Evolutionary conservation across 2,113 vertebrate genomes (phyloP), one percentile per base, ranked within the genome.

Genomic region (Scomber japonicus): DNA sequence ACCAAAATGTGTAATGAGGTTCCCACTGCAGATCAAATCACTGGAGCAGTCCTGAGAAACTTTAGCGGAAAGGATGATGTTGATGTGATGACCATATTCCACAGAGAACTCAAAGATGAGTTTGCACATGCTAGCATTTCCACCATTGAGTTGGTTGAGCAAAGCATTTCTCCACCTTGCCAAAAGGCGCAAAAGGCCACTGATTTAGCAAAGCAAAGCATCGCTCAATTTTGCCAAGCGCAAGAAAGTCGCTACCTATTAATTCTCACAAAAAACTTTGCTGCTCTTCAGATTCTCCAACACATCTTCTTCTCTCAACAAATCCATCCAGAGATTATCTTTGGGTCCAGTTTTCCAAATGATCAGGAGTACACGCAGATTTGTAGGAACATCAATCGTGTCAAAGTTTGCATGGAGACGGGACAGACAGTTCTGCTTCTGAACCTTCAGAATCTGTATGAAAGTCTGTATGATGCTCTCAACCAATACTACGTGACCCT

Each of bases 331-430:
- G 96, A 97, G 77, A 95, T 97, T 40, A 97, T 97, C 82, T 98
- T 97, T 24, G 97, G 97, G 13, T 98, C 97, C 4, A 95, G 97
- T 40, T 98, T 98, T 54, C 96, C 96, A 0, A 95, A 94, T 9
- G 97, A 98, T 86, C 97, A 97, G 14, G 96, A 97, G 6, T 97
- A 98, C 21, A 95, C 96, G 1, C 97, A 97, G 68, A 95, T 98
- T 72, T 98, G 97, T 91, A 91, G 95, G 2, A 97, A 97, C 83
- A 97, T 98, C 86, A 97, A 97, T 48, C 93, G 96, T 1, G 95
- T 98, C 55, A 98, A 98, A 21, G 87, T 96, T 35, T 97, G 97
- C 89, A 98, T 98, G 97, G 97, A 98, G 83, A 97, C 96, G 0
- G 97, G 97, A 67, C 93, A 93, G 81, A 96, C 77, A 80, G 95